Evolutionary conservation across 2,797 vertebrate genomes (phyloP), one percentile per base, ranked within the genome.

Genomic region (Pteronotus mesoamericanus): DNA sequence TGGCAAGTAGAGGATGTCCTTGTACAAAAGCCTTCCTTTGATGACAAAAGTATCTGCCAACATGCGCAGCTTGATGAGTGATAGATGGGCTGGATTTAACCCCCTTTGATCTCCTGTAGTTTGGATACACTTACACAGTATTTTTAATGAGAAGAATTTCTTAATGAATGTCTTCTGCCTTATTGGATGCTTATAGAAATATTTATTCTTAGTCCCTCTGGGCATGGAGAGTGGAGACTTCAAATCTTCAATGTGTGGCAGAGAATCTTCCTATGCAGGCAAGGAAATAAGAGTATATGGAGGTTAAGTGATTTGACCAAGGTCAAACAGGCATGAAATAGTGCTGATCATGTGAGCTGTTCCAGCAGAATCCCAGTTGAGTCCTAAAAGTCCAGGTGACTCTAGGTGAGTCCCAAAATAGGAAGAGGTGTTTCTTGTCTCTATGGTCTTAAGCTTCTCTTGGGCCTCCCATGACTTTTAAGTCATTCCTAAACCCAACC

Each of bases 401-500:
- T 80, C 53, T 26, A 61, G 37, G 7, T 24, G 6, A 55, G 34
- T 55, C 55, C 59, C 37, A 0, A 85, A 59, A 71, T 46, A 89
- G 7, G 21, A 22, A 44, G 37, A 57, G 3, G 22, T n/a, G 26
- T 37, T 88, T 69, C 10, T 34, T 24, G 2, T 80, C 6, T 34
- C 22, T n/a, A 53, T 6, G 9, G 51, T 14, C 22, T 44, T 61
- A 22, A 94, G 57, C 6, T 48, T 72, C 32, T 34, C 51, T 68
- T 12, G 5, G 34, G 51, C 26, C 29, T 48, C 42, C 18, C 2
- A 15, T 29, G 32, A 51, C 59, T 82, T 72, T 68, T 32, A 53
- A 82, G 18, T 5, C 21, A 61, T 34, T 21, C 2, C 8, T 21
- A 72, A 0, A 32, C 4, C 53, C 5, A n/a, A 21, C 1, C 3